Evolutionary conservation across 2,113 vertebrate genomes (phyloP).

Genomic region (Notothenia coriiceps): DNA sequence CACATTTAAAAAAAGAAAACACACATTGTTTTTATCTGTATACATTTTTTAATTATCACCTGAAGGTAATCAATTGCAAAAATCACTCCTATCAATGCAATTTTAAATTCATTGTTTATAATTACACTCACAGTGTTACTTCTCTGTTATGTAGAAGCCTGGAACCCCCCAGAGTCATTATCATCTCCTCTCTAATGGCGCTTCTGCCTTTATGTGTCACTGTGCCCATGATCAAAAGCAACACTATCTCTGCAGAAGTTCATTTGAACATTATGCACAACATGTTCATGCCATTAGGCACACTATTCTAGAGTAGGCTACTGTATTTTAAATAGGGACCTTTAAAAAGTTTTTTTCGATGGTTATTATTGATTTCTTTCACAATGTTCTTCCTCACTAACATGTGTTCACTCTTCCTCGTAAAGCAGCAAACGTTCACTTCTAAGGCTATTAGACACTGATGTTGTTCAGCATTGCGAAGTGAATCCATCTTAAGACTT

Average conservation of each 20-base stretch:
- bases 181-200: conserved; percentile 39
- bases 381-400: conserved; percentile 26
- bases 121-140: conserved; percentile 27
- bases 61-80: conserved; percentile 1
- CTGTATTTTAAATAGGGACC: conserved; percentile 27
- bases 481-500: conserved; percentile 25
- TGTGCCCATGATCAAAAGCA: conserved; percentile 54
- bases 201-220: conserved; percentile 38
- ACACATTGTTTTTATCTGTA: background rate
- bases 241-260: conserved; percentile 26
- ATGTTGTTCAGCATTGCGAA: conserved; percentile 5
- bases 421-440: conserved; percentile 18
- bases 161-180: conserved; percentile 23
- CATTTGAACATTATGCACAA: conserved; percentile 29
- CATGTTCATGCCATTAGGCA: conserved; percentile 39
- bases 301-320: background rate
- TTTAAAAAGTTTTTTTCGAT: conserved; percentile 33
- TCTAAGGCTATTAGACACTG: conserved; percentile 8
- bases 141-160: conserved; percentile 39
- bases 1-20: background rate
- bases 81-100: conserved; percentile 6
- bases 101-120: conserved; percentile 34
- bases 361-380: conserved; percentile 15
- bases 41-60: background rate
- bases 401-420: conserved; percentile 32